A percentile compares a stretch with the other conserved stretches of the same genome.
phyloP scores from a whole-genome alignment of 2,888 invertebrate species.

The Gari tellinella region DNA sequence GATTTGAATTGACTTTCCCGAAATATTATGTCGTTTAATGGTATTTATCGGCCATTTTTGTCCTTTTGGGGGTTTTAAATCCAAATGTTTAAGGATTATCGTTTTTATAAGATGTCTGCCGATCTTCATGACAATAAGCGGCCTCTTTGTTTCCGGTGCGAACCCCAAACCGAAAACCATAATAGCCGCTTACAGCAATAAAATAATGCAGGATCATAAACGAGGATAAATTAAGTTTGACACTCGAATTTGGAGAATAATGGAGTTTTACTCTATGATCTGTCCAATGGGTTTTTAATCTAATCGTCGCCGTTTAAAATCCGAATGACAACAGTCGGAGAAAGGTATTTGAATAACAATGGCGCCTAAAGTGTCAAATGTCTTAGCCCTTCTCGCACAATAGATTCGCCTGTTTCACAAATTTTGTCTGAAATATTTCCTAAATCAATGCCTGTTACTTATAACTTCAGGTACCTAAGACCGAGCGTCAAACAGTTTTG shows the following conservation, averaged over 20 bases:
- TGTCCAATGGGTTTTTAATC: no score
- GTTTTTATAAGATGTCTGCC: conserved; percentile 53
- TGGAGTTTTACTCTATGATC: conserved; percentile 25
- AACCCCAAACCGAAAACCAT: conserved; percentile 39
- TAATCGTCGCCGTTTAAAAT: no score
- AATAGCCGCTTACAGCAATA: conserved; percentile 53
- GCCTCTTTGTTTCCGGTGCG: conserved; percentile 50
- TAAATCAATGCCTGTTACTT: no score
- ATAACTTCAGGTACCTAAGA: no score
- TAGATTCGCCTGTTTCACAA: no score
- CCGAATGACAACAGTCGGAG: no score
- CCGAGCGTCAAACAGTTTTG: no score
- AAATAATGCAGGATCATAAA: conserved; percentile 52
- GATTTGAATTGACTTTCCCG: conserved; percentile 57
- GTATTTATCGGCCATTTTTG: conserved; percentile 49
- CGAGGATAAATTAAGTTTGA: conserved; percentile 61
- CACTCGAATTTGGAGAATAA: conserved; percentile 51
- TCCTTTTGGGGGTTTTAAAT: conserved; percentile 21
- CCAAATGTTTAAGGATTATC: conserved; percentile 58
- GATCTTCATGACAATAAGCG: conserved; percentile 43
- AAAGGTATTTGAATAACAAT: no score
- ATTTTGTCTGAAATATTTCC: no score
- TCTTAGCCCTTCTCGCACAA: no score
- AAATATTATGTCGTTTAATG: conserved; percentile 57
- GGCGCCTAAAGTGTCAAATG: no score